These are phyloP conservation scores for Thamnophis sirtalis DNA, from an alignment of 2,113 vertebrate genomes.

Conservation along the genomic window DNA sequence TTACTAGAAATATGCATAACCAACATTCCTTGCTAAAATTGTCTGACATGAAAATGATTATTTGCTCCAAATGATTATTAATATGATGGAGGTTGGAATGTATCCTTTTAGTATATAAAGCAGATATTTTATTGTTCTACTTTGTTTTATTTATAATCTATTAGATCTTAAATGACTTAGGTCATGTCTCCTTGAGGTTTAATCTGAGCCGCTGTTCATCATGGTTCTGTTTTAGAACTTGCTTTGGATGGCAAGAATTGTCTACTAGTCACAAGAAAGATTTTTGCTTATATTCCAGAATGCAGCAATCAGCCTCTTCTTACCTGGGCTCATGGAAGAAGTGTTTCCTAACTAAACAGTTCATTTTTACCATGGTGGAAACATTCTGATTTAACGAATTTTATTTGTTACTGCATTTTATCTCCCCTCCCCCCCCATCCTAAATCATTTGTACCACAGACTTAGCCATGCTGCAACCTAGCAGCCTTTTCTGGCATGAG, in stretches of 20 bases:
- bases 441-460: neutral
- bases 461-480: neutral
- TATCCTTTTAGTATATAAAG: constrained; percentile 7
- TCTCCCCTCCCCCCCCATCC: no score
- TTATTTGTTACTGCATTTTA: neutral
- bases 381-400: no score
- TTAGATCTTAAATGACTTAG: neutral
- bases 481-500: neutral
- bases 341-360: neutral
- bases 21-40: constrained; percentile 5
- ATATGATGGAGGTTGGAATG: neutral
- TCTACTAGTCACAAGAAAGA: neutral
- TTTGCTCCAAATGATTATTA: constrained; percentile 18
- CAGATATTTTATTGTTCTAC: neutral
- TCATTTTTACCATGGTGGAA: neutral
- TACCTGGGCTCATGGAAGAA: neutral
- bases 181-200: neutral
- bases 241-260: neutral
- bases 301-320: neutral
- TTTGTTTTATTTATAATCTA: neutral
- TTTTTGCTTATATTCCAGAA: neutral
- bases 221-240: neutral
- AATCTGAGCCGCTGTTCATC: neutral
- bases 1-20: neutral
- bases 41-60: neutral